Conservation (phyloP, 2,888 invertebrate genomes). For the Clivina fossor region DNA sequence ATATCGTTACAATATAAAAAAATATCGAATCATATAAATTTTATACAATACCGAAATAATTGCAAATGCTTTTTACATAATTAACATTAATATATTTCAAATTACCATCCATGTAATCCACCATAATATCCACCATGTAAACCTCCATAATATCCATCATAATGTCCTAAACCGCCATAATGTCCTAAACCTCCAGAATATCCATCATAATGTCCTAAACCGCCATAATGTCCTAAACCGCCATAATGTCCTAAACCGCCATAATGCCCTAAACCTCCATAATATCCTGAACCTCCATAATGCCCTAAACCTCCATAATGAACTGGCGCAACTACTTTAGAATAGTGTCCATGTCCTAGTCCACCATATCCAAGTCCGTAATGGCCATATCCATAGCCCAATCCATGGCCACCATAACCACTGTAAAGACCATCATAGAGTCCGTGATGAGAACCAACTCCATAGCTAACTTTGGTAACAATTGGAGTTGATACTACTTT, state of each 20-base stretch:
- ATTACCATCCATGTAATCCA: conserved; percentile 15
- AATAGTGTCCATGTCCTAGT: conserved; percentile 21
- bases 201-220: conserved; percentile 16
- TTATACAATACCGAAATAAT: not conserved
- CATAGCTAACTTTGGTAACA: conserved; percentile 21
- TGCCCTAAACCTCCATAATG: conserved; percentile 24
- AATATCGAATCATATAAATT: not conserved
- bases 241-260: conserved; percentile 13
- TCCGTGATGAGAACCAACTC: conserved; percentile 11
- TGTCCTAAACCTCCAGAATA: conserved; percentile 3
- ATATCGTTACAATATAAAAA: not conserved
- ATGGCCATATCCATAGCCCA: conserved; percentile 13
- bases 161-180: conserved; percentile 13
- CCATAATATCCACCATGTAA: conserved; percentile 19
- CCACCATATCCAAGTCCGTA: conserved; percentile 5
- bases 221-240: conserved; percentile 16
- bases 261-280: conserved; percentile 9
- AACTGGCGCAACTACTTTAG: conserved; percentile 12
- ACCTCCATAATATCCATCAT: conserved; percentile 19
- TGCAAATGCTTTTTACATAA: not conserved
- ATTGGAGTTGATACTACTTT: conserved; percentile 12
- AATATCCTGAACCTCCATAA: conserved; percentile 2
- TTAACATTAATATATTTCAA: conserved; percentile 1
- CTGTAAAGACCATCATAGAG: conserved; percentile 9
- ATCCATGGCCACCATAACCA: conserved; percentile 1